Percentiles rank a stretch among this genome's conserved stretches.
phyloP scores from a whole-genome alignment of 2,113 vertebrate species.

The Aspidoscelis tigris region DNA sequence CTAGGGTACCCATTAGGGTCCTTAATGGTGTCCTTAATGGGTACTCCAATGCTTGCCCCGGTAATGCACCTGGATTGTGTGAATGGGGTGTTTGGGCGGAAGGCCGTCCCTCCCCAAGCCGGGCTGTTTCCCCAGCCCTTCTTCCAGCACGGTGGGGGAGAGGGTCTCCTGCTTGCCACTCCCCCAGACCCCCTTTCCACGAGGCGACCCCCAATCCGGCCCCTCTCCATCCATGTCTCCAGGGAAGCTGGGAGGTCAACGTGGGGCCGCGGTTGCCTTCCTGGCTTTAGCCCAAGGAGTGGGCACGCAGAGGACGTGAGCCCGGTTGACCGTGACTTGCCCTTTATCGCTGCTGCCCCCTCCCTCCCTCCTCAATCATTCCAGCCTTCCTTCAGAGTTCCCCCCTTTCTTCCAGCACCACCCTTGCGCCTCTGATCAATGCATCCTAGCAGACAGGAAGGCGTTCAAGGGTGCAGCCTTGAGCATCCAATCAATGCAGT shows the following conservation, averaged over 20 bases:
- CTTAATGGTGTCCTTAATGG: no score
- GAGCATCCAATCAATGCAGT: background rate
- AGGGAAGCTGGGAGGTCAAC: background rate
- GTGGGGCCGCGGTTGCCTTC: background rate
- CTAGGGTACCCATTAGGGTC: no score
- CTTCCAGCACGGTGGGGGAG: background rate
- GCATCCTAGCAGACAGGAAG: background rate
- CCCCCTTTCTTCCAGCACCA: background rate
- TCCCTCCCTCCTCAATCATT: no score
- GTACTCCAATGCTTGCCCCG: no score
- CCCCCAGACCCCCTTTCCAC: background rate
- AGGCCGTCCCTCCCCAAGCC: no score
- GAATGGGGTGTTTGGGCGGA: background rate
- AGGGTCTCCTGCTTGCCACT: background rate
- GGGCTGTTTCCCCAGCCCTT: background rate
- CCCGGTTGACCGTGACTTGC: background rate
- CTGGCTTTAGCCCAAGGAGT: background rate
- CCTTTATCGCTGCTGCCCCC: no score
- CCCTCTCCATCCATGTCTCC: background rate
- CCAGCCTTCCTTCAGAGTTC: background rate
- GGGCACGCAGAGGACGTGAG: background rate
- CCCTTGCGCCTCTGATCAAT: background rate
- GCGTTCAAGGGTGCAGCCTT: background rate
- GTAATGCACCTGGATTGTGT: background rate
- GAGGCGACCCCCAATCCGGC: background rate